phyloP scores from a whole-genome alignment of 1,140 invertebrate species.

The Bilobella aurantiaca region DNA sequence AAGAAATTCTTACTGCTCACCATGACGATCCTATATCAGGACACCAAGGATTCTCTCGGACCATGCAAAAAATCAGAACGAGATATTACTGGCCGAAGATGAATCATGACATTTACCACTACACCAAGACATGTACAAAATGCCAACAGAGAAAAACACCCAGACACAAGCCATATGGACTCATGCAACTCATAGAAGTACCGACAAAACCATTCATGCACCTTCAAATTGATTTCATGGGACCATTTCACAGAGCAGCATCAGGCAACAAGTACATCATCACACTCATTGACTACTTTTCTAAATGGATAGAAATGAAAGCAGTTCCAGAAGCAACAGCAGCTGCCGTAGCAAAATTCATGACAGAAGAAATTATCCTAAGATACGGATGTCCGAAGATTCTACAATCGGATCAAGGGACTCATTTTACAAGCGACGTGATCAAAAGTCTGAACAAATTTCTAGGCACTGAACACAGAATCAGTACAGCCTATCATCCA shows the following conservation, averaged over 20 bases:
- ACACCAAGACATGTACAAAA: neutral
- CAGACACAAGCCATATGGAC: neutral
- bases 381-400: constrained; percentile 9
- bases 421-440: neutral
- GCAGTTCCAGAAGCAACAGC: neutral
- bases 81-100: constrained; percentile 11
- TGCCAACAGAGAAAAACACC: constrained; percentile 9
- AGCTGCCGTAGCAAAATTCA: constrained; percentile 9
- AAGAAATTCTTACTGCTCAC: neutral
- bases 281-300: neutral
- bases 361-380: constrained; percentile 12
- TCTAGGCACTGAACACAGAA: neutral
- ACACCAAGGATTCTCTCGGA: neutral
- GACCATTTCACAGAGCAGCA: neutral
- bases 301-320: neutral
- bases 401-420: neutral
- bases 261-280: constrained; percentile 4
- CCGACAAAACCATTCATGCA: neutral
- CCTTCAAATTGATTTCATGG: constrained; percentile 6
- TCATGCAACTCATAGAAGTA: neutral
- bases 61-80: neutral
- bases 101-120: neutral
- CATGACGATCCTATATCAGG: neutral
- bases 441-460: neutral
- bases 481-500: neutral